Percentiles rank a stretch among this genome's conserved stretches.
Conservation (phyloP, 2,888 invertebrate species). For the Prionchulus punctatus region DNA sequence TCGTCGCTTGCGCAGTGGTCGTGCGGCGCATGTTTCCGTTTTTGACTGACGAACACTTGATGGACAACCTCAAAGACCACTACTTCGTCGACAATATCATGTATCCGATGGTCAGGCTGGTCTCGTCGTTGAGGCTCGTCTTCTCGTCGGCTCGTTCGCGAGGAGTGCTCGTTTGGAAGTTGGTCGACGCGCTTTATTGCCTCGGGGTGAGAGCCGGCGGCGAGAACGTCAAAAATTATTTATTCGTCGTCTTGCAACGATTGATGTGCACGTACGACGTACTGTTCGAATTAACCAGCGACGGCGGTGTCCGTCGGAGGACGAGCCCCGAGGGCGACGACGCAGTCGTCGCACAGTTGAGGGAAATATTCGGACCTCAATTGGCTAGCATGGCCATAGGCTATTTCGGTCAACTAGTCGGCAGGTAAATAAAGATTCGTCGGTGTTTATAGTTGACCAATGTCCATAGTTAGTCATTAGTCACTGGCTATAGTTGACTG, state of each 20-base stretch:
- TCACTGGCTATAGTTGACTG: no score
- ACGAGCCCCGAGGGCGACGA: neutral
- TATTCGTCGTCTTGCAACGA: constrained; percentile 14
- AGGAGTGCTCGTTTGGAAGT: constrained; percentile 57
- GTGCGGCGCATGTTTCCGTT: constrained; percentile 62
- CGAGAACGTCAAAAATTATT: constrained; percentile 34
- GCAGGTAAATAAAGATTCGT: no score
- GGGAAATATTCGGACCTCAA: constrained; percentile 62
- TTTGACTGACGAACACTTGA: constrained; percentile 61
- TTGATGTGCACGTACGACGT: constrained; percentile 22
- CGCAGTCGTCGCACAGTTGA: constrained; percentile 59
- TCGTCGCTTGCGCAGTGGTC: constrained; percentile 64
- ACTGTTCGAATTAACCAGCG: constrained; percentile 13
- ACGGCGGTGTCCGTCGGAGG: neutral
- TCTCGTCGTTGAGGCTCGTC: constrained; percentile 57
- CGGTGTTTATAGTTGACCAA: no score
- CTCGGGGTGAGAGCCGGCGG: constrained; percentile 40
- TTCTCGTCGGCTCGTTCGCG: constrained; percentile 64
- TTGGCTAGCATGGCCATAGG: constrained; percentile 46
- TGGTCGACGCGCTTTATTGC: constrained; percentile 48
- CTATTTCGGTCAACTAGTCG: neutral
- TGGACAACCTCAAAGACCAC: constrained; percentile 64
- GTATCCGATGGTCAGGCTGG: constrained; percentile 59
- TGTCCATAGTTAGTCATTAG: no score
- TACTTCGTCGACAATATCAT: constrained; percentile 59